Percentiles rank a stretch among this genome's conserved stretches.
Conservation (phyloP, 2,113 vertebrate species). For the Neolamprologus caudopunctatus region DNA sequence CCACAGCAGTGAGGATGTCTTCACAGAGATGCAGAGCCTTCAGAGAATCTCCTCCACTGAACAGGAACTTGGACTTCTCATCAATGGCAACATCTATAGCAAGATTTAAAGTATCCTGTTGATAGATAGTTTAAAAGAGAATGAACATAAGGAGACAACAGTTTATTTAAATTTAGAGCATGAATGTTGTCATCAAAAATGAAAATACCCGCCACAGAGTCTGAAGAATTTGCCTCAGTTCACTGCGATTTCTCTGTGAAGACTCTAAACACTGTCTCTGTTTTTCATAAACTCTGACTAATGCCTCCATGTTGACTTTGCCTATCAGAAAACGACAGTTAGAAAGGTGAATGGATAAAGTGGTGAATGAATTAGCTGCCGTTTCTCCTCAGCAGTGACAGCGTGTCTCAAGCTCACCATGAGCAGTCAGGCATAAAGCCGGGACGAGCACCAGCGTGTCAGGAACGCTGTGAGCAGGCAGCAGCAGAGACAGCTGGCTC, state of each 20-base stretch:
- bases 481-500: conserved; percentile 64
- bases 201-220: conserved; percentile 83
- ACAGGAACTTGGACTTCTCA: conserved; percentile 77
- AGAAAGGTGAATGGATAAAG: background rate
- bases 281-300: conserved; percentile 75
- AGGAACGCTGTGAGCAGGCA: conserved; percentile 78
- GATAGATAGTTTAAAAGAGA: background rate
- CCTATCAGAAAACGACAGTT: conserved; percentile 64
- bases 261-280: conserved; percentile 50
- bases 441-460: conserved; percentile 79
- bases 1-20: conserved; percentile 73
- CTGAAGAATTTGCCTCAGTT: conserved; percentile 76
- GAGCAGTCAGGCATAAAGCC: conserved; percentile 77
- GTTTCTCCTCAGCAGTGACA: background rate
- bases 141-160: background rate
- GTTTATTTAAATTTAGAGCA: background rate
- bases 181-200: background rate
- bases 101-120: conserved; percentile 75
- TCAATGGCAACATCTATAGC: conserved; percentile 57
- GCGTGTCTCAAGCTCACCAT: conserved; percentile 69
- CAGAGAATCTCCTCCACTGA: conserved; percentile 88
- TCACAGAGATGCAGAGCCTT: conserved; percentile 76
- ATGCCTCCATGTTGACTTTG: conserved; percentile 79
- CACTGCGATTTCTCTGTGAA: conserved; percentile 48
- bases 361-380: background rate